Evolutionary conservation across 2,888 invertebrate genomes (phyloP).

Genomic region (Xanthorhoe spadicearia): DNA sequence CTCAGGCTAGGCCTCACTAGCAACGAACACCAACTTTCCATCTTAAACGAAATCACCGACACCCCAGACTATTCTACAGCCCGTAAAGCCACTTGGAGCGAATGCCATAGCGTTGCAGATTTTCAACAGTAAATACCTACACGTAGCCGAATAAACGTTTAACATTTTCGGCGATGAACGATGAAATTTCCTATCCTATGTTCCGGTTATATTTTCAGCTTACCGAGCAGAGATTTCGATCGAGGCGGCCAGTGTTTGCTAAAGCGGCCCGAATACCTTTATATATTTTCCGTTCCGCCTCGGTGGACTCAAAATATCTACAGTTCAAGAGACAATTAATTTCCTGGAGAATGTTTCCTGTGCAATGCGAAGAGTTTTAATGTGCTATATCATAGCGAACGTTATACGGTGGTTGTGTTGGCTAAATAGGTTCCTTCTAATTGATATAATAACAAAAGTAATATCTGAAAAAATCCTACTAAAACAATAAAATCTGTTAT

Average conservation of each 20-base stretch:
- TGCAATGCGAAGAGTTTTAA: slow-evolving; percentile 37
- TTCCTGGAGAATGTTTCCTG: slow-evolving; percentile 39
- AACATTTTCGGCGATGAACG: slow-evolving; percentile 43
- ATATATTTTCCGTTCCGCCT: slow-evolving; percentile 57
- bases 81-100: slow-evolving; percentile 46
- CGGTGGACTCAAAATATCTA: slow-evolving; percentile 50
- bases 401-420: too few relatives aligned
- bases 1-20: slow-evolving; percentile 53
- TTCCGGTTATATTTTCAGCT: slow-evolving; percentile 47
- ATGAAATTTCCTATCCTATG: slow-evolving; percentile 44
- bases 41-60: slow-evolving; percentile 39
- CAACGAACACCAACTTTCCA: slow-evolving; percentile 42
- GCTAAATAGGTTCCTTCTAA: too few relatives aligned
- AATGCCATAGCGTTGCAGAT: slow-evolving; percentile 45
- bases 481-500: too few relatives aligned
- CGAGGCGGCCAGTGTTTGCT: slow-evolving; percentile 51
- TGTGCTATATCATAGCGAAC: too few relatives aligned
- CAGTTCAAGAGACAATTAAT: slow-evolving; percentile 52
- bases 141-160: slow-evolving; percentile 28
- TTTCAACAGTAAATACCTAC: slow-evolving; percentile 32
- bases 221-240: slow-evolving; percentile 51
- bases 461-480: too few relatives aligned
- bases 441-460: too few relatives aligned
- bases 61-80: slow-evolving; percentile 31
- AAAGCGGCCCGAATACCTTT: slow-evolving; percentile 54